Conservation (phyloP, 2,888 invertebrate genomes). For the Caenorhabditis uteleia region DNA sequence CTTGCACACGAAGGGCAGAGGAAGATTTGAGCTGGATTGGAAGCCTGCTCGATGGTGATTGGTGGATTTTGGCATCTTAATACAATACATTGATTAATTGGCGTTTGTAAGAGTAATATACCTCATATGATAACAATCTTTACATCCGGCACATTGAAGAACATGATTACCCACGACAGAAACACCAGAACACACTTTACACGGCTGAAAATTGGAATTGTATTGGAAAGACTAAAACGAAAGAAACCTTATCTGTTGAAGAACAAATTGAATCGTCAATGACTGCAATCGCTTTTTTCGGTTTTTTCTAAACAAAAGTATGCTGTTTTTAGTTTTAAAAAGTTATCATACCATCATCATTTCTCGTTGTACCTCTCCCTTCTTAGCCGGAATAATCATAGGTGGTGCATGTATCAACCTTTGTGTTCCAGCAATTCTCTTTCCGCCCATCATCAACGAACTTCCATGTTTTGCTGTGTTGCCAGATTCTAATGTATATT, state of each 20-base stretch:
- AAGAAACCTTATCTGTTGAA: conserved; percentile 17
- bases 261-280: conserved; percentile 34
- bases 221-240: neutral
- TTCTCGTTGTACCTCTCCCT: neutral
- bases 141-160: conserved; percentile 13
- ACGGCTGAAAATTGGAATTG: conserved; percentile 14
- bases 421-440: conserved; percentile 36
- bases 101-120: too few relatives aligned
- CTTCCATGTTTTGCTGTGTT: conserved; percentile 4
- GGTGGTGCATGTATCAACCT: conserved; percentile 13
- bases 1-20: too few relatives aligned
- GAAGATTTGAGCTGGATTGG: too few relatives aligned
- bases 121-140: conserved; percentile 24
- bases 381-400: conserved; percentile 1
- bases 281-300: conserved; percentile 30
- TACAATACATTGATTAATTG: too few relatives aligned
- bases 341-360: neutral
- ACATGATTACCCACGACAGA: conserved; percentile 23
- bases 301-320: conserved; percentile 10
- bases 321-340: neutral
- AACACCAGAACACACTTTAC: conserved; percentile 16
- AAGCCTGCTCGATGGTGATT: conserved; percentile 23
- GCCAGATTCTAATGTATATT: conserved; percentile 7
- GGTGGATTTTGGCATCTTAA: conserved; percentile 25
- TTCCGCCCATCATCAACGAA: conserved; percentile 2